Evolutionary conservation across 2,888 invertebrate species (phyloP).

Genomic region (Sminthurinus aureus): DNA sequence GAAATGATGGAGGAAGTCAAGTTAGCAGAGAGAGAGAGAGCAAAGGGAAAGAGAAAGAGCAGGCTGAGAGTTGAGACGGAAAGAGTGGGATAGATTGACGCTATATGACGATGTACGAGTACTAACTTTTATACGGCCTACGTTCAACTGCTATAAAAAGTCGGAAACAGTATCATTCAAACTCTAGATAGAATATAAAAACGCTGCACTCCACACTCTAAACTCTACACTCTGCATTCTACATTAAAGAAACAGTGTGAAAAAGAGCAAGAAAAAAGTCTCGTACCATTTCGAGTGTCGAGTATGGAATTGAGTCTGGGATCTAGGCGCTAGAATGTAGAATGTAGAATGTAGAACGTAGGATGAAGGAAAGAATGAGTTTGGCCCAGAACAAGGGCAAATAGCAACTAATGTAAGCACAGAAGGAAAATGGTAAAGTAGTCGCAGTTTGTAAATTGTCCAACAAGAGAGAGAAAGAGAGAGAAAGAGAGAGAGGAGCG

Average conservation of each 20-base stretch:
- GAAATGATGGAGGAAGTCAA: slow-evolving; percentile 28
- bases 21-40: not conserved
- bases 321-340: not conserved
- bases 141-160: too few relatives aligned
- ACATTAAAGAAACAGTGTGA: too few relatives aligned
- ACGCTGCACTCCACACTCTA: too few relatives aligned
- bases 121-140: too few relatives aligned
- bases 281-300: too few relatives aligned
- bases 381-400: not conserved
- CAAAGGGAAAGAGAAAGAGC: not conserved
- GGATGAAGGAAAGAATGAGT: too few relatives aligned
- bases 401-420: not conserved
- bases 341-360: not conserved
- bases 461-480: not conserved
- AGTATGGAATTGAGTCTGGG: not conserved
- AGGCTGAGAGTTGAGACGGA: not conserved
- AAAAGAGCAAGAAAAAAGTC: too few relatives aligned
- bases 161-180: too few relatives aligned
- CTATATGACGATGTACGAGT: too few relatives aligned
- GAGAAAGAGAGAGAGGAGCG: too few relatives aligned
- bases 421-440: not conserved
- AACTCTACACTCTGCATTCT: too few relatives aligned
- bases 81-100: not conserved
- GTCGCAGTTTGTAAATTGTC: not conserved
- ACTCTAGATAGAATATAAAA: too few relatives aligned